Conservation (phyloP, 2,888 invertebrate species). For the Nymphalis urticae region DNA sequence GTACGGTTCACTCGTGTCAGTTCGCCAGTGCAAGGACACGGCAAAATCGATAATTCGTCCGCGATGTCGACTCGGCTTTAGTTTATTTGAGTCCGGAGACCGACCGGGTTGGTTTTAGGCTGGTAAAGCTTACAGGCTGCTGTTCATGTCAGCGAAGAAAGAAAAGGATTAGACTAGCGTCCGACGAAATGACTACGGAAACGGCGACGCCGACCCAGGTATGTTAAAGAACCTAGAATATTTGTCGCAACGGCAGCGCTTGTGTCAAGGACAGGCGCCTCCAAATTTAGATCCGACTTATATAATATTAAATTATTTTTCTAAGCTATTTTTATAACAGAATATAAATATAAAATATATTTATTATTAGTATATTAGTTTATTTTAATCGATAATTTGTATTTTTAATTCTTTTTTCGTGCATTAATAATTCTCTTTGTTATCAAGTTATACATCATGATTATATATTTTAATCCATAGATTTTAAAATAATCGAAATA, state of each 20-base stretch:
- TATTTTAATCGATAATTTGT: no score
- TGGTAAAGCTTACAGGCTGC: conserved; percentile 62
- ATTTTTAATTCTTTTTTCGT: no score
- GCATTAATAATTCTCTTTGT: not conserved
- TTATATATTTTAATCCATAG: not conserved
- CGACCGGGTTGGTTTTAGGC: conserved; percentile 51
- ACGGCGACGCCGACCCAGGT: conserved; percentile 80
- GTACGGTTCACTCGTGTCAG: conserved; percentile 44
- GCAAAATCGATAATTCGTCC: conserved; percentile 61
- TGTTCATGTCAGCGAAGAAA: conserved; percentile 74
- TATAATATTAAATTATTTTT: conserved; percentile 22
- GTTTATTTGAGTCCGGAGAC: conserved; percentile 41
- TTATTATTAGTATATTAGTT: no score
- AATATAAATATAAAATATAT: not conserved
- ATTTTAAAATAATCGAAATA: not conserved
- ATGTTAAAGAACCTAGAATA: conserved; percentile 27
- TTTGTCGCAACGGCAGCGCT: conserved; percentile 41
- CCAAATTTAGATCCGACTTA: conserved; percentile 26
- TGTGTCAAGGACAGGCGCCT: conserved; percentile 46
- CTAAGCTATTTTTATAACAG: not conserved
- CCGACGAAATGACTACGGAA: conserved; percentile 77
- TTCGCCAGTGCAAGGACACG: conserved; percentile 54
- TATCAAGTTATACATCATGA: not conserved
- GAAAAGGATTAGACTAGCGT: conserved; percentile 67
- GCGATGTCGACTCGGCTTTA: conserved; percentile 49